Conservation (phyloP, 2,113 vertebrate species). For the Tympanuchus pallidicinctus region DNA sequence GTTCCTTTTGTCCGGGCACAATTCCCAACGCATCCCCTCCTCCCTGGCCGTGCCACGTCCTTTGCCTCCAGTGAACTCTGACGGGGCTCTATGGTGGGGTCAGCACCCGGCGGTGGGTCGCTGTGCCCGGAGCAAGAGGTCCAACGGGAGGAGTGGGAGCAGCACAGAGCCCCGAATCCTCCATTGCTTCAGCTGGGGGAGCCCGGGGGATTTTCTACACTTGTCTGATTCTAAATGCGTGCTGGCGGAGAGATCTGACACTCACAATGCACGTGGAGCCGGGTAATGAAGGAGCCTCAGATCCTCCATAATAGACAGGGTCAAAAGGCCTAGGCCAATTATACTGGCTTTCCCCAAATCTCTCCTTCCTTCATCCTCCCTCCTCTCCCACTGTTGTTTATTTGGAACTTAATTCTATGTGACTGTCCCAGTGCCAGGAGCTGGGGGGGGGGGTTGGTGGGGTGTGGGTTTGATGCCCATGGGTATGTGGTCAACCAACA, state of each 20-base stretch:
- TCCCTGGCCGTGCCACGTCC: background rate
- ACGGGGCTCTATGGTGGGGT: conserved; percentile 3
- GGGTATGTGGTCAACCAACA: background rate
- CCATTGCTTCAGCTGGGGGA: conserved; percentile 51
- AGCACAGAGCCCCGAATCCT: background rate
- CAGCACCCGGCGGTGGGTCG: background rate
- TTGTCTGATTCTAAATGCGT: conserved; percentile 75
- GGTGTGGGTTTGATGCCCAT: background rate
- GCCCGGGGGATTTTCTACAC: conserved; percentile 73
- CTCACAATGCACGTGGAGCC: conserved; percentile 5
- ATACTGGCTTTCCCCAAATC: conserved; percentile 35
- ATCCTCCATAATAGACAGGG: conserved; percentile 44
- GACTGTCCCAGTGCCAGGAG: background rate
- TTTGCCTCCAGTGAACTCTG: background rate
- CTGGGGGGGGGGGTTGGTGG: background rate
- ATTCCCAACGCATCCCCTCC: background rate
- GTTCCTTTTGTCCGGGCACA: background rate
- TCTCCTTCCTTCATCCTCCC: background rate
- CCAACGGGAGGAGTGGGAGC: background rate
- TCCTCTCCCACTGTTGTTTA: background rate
- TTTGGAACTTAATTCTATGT: conserved; percentile 16
- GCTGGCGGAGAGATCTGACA: conserved; percentile 49
- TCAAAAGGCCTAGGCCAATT: conserved; percentile 62
- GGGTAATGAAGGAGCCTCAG: conserved; percentile 51
- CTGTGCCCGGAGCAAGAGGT: background rate